A percentile compares a stretch with the other conserved stretches of the same genome.
phyloP scores from a whole-genome alignment of 2,888 invertebrate species.

The Gasteruption jaculator region DNA sequence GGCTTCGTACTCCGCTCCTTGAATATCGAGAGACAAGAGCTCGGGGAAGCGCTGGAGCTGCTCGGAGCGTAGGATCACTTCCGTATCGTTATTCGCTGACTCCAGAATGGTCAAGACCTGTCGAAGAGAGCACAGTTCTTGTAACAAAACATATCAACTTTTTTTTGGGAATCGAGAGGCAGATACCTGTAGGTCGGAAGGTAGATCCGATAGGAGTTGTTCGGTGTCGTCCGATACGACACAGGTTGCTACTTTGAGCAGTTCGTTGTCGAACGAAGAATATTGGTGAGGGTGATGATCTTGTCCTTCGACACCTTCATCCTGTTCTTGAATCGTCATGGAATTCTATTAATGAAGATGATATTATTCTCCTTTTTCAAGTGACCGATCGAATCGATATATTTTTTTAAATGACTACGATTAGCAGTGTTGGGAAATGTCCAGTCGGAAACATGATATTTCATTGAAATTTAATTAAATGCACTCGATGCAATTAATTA shows the following conservation, averaged over 20 bases:
- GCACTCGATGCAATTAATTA: too few relatives aligned
- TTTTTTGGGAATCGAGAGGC: not conserved
- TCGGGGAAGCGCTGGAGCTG: constrained; percentile 53
- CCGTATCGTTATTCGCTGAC: constrained; percentile 34
- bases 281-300: too few relatives aligned
- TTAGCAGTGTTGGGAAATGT: too few relatives aligned
- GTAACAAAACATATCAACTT: constrained; percentile 4
- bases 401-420: too few relatives aligned
- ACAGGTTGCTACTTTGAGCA: constrained; percentile 40
- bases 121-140: constrained; percentile 7
- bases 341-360: too few relatives aligned
- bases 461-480: too few relatives aligned
- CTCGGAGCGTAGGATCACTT: constrained; percentile 45
- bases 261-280: constrained; percentile 32
- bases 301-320: too few relatives aligned
- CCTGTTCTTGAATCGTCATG: too few relatives aligned
- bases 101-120: constrained; percentile 41
- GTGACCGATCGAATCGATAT: too few relatives aligned
- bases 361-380: too few relatives aligned
- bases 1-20: constrained; percentile 51
- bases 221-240: constrained; percentile 33
- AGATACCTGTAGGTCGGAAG: constrained; percentile 39
- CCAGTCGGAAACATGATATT: too few relatives aligned
- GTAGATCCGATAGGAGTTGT: constrained; percentile 32
- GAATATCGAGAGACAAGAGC: constrained; percentile 59